Base-by-base conservation (phyloP, 2,888 invertebrate species). In the Callyntrura guangdongensis region DNA sequence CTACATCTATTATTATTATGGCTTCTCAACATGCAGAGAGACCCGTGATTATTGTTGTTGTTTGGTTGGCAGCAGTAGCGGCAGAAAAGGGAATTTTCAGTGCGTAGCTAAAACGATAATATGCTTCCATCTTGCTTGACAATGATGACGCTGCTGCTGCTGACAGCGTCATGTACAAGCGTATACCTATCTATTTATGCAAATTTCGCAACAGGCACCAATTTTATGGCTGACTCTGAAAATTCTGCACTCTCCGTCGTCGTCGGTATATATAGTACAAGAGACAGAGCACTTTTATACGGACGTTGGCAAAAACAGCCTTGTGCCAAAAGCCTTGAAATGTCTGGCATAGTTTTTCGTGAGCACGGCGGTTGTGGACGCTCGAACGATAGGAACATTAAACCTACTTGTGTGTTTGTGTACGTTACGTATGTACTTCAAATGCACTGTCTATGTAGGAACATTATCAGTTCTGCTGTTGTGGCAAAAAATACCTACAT, bases 321-420 rank as follows among this genome's bases (percentile, higher is more conserved):
- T 93, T 92, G 93, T 91, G 86, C 91, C 85, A 83, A 90, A 93
- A 93, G 92, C 93, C 93, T 93, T 93, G 93, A 93, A 93, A 93
- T 82, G 92, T 90, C 91, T 93, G 93, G 90, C 93, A 93, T 91
- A 91, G 90, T 89, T 89, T 91, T 91, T 72, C 49, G 36, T 47
- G 47, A 9, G 8, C 0, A 17, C 36, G 6, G 6, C 36, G 36
- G 6, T n/a, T n/a, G n/a, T 6, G 36, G 36, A 36, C 36, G 36
- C 3, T 6, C 36, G 36, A 36, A 36, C 36, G 36, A 36, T 36
- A 36, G 3, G 3, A 36, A 36, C 36, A 36, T 36, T 47, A 47
- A 9, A 72, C 47, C 3, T 72, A 72, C 36, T 9, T 64, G 64
- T 6, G 11, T 64, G n/a, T 64, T 6, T 1, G 22, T 9, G 25